A percentile compares a stretch with the other conserved stretches of the same genome.
Conservation (phyloP, 92 coral and sea anemone species). For the Montipora capitata region DNA sequence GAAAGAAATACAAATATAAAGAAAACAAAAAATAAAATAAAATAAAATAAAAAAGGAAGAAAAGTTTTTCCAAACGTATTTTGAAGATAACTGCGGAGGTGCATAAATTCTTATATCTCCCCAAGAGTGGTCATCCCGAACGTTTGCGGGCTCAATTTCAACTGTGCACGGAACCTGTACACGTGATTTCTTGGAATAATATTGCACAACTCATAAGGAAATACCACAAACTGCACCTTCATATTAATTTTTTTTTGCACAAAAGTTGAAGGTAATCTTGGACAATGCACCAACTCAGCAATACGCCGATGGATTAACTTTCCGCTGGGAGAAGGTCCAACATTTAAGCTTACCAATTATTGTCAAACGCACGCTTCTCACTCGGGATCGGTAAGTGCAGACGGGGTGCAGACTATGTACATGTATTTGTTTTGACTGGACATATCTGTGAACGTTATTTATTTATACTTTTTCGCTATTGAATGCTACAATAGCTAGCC, state of each 20-base stretch:
- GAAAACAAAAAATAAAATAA: too few relatives aligned
- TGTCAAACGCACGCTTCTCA: not conserved
- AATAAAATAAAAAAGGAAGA: too few relatives aligned
- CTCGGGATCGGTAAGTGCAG: not conserved
- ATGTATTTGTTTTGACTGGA: too few relatives aligned
- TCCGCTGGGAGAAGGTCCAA: not conserved
- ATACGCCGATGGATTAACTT: not conserved
- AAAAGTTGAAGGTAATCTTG: not conserved
- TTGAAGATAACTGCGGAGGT: too few relatives aligned
- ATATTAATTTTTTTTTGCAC: not conserved
- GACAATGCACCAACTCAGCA: not conserved
- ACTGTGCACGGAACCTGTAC: not conserved
- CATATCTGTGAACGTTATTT: not conserved
- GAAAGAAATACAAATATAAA: too few relatives aligned
- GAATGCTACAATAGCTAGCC: too few relatives aligned
- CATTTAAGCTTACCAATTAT: not conserved
- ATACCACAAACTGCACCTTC: not conserved
- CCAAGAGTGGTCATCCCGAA: too few relatives aligned
- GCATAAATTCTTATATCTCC: too few relatives aligned
- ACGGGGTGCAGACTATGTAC: fast-evolving
- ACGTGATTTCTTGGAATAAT: conserved; percentile 34
- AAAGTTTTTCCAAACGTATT: too few relatives aligned
- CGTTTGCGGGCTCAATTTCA: too few relatives aligned
- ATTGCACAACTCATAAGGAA: not conserved
- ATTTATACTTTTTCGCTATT: not conserved